Evolutionary conservation across 1,140 invertebrate species (phyloP), one percentile per base, ranked within the genome.

Genomic region (Drosophila pandora): DNA sequence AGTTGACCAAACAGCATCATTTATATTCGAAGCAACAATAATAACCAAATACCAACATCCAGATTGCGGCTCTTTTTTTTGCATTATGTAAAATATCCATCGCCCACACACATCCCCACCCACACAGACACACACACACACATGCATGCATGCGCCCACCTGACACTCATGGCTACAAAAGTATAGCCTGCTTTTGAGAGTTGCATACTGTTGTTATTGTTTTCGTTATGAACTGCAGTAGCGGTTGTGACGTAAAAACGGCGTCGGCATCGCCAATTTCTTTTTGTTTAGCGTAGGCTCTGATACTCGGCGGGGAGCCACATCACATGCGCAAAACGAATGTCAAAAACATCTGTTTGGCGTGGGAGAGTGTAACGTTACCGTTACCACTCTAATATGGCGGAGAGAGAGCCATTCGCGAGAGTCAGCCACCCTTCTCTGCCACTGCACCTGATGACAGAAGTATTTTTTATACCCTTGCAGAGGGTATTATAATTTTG

Each of bases 281-380:
- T 88, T 89, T 88, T 88, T 88, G 83, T 88, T 88, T 88, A 76
- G 79, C 70, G 60, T 87, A 81, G 78, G 56, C 47, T 67, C 57
- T 47, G 59, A 52, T 49, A 54, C 41, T 58, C 53, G 5, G 5
- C 7, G 5, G 7, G 25, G 55, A 25, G 61, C 32, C 53, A 53
- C 58, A 28, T 53, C 56, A 78, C 82, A 87, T 85, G 82, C 82
- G 82, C 82, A 85, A 85, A n/a, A 28, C 43, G 72, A 30, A 52
- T 22, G 47, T 13, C 58, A 58, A 88, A 85, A 88, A 88, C 84
- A 89, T 55, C 49, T 88, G 83, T 88, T 76, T 84, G 58, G 52
- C 63, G 49, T 74, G 69, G 62, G 68, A 82, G 73, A 82, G 79
- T 54, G 79, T 50, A 37, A 47, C n/a, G 17, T 43, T 34, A 58